Base-by-base conservation (phyloP, 2,888 invertebrate genomes). In the Camptogramma bilineatum region DNA sequence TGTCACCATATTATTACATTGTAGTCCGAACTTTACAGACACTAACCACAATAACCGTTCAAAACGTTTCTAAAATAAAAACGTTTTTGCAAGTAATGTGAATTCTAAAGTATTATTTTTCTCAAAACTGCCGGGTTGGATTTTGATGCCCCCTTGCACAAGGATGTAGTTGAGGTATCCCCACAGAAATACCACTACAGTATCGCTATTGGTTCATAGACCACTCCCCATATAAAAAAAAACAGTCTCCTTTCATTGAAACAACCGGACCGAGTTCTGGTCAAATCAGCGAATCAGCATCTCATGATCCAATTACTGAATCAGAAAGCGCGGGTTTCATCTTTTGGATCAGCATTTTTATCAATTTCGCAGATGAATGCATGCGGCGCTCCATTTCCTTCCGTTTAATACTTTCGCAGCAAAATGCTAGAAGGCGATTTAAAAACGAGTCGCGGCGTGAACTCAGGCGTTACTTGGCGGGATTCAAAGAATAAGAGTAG, bases 391-490 rank as follows among this genome's bases (percentile, higher is more conserved):
- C 57, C 64, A 63, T 66, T 68, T 66, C 54, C 60, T 66, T 50
- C 18, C 66, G 58, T 59, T 69, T 63, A 63, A 63, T 68, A 52
- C 61, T 66, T 64, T 64, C 64, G 47, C 53, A 59, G 59, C 8
- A 42, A 19, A 64, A 64, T 63, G 34, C 17, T 28, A 50, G 64
- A 50, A 51, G 42, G 53, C 58, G 61, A 65, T 69, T 70, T 64
- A 48, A 64, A 68, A 34, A 28, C 46, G 51, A 16, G 58, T 62
- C 47, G 51, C 18, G 44, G 28, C 17, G 42, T 51, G 19, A 24
- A 44, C 50, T 58, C 18, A 3, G 19, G 46, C 47, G 28, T 34
- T 3, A 21, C 21, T 21, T n/a, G 28, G 39, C 47, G 31, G 34
- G 13, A 39, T 3, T 4, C 4, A 13, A 39, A 2, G 13, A 39